Conservation (phyloP, 1,140 invertebrate species). For the Leptestheria dahalacensis region DNA sequence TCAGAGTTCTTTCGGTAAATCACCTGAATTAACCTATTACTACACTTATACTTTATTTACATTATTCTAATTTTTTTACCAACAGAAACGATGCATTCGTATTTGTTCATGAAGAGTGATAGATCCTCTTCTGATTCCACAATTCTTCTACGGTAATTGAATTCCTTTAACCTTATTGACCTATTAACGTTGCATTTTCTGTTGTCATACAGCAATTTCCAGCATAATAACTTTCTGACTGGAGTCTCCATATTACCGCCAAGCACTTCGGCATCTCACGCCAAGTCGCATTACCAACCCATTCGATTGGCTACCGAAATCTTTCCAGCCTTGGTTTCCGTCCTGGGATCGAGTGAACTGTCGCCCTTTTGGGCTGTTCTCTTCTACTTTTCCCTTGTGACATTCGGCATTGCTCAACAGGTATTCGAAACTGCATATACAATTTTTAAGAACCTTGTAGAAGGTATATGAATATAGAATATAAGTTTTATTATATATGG, state of each 20-base stretch:
- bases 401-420: constrained; percentile 74
- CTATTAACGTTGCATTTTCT: not conserved
- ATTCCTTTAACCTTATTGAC: no score
- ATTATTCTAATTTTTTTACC: constrained; percentile 15
- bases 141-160: no score
- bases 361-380: constrained; percentile 74
- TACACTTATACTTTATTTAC: no score
- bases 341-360: constrained; percentile 43
- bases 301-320: constrained; percentile 67
- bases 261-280: not conserved
- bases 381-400: constrained; percentile 66
- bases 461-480: no score
- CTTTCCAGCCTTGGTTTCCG: constrained; percentile 61
- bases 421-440: not conserved
- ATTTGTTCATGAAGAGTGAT: not conserved
- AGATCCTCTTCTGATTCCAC: not conserved
- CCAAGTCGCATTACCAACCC: constrained; percentile 36
- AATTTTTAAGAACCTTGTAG: no score
- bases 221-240: constrained; percentile 11
- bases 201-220: not conserved
- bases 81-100: not conserved
- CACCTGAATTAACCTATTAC: no score
- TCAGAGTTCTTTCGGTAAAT: constrained; percentile 70
- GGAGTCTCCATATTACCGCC: not conserved
- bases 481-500: no score